Base-by-base conservation (phyloP, 1,140 invertebrate genomes). In the Antheraea pernyi region DNA sequence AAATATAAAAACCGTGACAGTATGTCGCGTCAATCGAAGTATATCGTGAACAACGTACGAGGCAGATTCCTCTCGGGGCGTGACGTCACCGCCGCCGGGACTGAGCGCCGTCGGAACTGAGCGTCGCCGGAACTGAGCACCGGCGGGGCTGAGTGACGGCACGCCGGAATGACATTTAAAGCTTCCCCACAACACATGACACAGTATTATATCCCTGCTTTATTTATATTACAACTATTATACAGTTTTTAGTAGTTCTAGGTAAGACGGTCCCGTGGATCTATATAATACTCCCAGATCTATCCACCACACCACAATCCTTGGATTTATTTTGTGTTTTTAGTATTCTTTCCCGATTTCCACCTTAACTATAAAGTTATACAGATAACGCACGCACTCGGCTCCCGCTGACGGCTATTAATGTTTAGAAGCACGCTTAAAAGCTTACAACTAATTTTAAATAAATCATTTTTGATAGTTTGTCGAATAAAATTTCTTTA, bases 51-150 rank as follows among this genome's bases (percentile, higher is more conserved):
- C 16, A 53, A 53, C 46, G 46, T 16, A 53, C 46, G 46, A 13
- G 30, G 59, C 59, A 61, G 59, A 61, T 61, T 61, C 59, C 59
- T 61, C 59, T 19, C 30, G 30, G 11, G 18, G 22, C 65, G 65
- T 66, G 65, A 9, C 62, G 22, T 13, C 46, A 13, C 11, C 46
- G 11, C 46, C 16, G 46, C 46, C 46, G 5, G 11, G 11, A 9
- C 11, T 42, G 39, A 42, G 11, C 39, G 16, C 46, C 11, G 46
- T 6, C 11, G 0, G 5, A 6, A 1, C 46, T 6, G 11, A 13
- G 46, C 46, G 39, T 7, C 8, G 39, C 7, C 39, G 11, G 11
- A 42, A 9, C 11, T 42, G 39, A 42, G 11, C 39, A 11, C 39
- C 39, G 7, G 2, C 39, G 11, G 11, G 11, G 9, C 46, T n/a